phyloP scores from a whole-genome alignment of 2,797 vertebrate species.

The Xiphophorus birchmanni region DNA sequence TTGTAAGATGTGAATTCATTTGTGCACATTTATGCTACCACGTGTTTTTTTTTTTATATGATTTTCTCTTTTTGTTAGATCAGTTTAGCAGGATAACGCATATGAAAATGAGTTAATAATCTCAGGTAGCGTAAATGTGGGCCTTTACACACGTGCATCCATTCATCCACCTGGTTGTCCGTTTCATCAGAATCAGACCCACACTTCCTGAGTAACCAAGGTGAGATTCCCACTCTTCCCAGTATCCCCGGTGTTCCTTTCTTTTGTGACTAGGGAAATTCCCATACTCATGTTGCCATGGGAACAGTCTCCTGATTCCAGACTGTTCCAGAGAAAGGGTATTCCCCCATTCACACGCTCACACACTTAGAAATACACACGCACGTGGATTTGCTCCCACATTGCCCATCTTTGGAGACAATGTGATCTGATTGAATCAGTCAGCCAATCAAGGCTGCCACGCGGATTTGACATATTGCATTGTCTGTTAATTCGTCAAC shows the following conservation, averaged over 20 bases:
- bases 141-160: neutral
- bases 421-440: slow-evolving; percentile 58
- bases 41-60: neutral
- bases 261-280: slow-evolving; percentile 80
- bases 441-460: slow-evolving; percentile 34
- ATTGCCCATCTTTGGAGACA: slow-evolving; percentile 17
- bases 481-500: slow-evolving; percentile 54
- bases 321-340: slow-evolving; percentile 73
- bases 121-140: neutral
- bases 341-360: slow-evolving; percentile 68
- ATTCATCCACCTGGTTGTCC: neutral
- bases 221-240: slow-evolving; percentile 71
- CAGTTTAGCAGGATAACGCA: neutral
- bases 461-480: slow-evolving; percentile 45
- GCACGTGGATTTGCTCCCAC: slow-evolving; percentile 10
- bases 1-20: neutral
- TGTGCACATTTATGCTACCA: neutral
- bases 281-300: slow-evolving; percentile 72
- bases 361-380: slow-evolving; percentile 5
- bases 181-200: neutral
- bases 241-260: slow-evolving; percentile 33
- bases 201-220: slow-evolving; percentile 31
- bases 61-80: neutral
- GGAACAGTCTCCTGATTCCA: slow-evolving; percentile 72
- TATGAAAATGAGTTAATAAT: neutral